Base-by-base conservation (phyloP, 2,797 vertebrate species). In the Benthosema pterotum region DNA sequence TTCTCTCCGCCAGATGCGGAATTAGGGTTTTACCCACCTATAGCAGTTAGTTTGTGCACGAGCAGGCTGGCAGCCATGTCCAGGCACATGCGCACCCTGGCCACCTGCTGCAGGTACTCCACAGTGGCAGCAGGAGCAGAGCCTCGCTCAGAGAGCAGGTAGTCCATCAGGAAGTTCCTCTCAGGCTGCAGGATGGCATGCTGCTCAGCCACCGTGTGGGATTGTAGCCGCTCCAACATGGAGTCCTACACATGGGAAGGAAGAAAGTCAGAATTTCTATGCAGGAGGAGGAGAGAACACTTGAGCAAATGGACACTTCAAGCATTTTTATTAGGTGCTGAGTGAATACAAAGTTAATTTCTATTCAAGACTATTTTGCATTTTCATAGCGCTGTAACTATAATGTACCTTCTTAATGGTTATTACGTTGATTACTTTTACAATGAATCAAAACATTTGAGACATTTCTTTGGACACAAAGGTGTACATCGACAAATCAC, bases 41-140 rank as follows among this genome's bases (percentile, higher is more conserved):
- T 4, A 42, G 11, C 8, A 11, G 67, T 68, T 12, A 60, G 75
- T 17, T 69, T 14, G 68, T 89, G 84, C 1, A 82, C 67, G 9
- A 97, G 84, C 14, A 95, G 73, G 42, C 82, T 76, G 1, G 92
- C 87, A 16, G 95, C 94, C 74, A 74, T 71, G 67, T 94, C 92
- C 17, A 99, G 89, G 57, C 92, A 92, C 76, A 96, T 89, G 5
- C 94, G 94, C 43, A 95, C 86, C 77, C 90, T 80, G 72, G 96
- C 95, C 61, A 96, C 60, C 2, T 90, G 90, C 84, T 98, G 96
- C 71, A 99, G 91, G 57, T 89, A 89, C 0, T 95, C 91, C 2
- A 99, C 88, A 0, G 93, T 93, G 0, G 83, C 76, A 1, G 79
- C 72, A 17, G 65, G 15, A 11, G 72, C 22, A 1, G 61, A 18